A percentile compares a stretch with the other conserved stretches of the same genome.
Conservation (phyloP, 2,888 invertebrate species). For the Hedychridium roseum region DNA sequence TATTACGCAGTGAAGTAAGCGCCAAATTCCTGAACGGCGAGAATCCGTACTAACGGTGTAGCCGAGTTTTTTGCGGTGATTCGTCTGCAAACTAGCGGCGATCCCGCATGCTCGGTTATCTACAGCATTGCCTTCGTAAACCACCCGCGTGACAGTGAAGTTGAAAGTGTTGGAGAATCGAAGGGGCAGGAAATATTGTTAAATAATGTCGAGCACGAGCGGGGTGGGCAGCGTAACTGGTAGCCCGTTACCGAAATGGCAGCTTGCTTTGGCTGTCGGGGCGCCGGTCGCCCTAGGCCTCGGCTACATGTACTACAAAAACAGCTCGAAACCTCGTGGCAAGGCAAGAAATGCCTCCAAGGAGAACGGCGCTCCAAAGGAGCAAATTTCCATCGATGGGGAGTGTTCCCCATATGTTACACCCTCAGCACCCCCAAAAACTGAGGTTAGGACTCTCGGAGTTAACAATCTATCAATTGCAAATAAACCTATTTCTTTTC, state of each 20-base stretch:
- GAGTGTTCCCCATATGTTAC: constrained; percentile 64
- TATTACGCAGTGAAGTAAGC: constrained; percentile 1
- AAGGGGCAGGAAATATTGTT: background rate
- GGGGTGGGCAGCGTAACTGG: constrained; percentile 50
- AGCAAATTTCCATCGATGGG: constrained; percentile 70
- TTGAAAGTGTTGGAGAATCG: background rate
- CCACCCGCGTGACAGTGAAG: constrained; percentile 8
- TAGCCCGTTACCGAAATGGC: constrained; percentile 81
- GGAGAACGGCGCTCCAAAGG: constrained; percentile 63
- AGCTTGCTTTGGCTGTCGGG: constrained; percentile 83
- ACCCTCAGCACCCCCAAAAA: too few species aligned
- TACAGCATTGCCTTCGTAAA: constrained; percentile 9
- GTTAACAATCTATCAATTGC: too few species aligned
- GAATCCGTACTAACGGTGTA: constrained; percentile 17
- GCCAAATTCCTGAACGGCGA: constrained; percentile 6
- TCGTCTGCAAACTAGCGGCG: constrained; percentile 15
- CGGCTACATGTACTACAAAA: constrained; percentile 79
- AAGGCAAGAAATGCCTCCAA: constrained; percentile 51
- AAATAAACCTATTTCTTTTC: too few species aligned
- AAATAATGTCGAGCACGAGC: constrained; percentile 46
- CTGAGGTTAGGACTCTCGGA: constrained; percentile 48
- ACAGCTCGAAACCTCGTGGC: constrained; percentile 61
- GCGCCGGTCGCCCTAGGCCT: constrained; percentile 84
- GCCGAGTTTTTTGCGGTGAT: constrained; percentile 10
- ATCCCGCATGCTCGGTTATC: constrained; percentile 15